A percentile compares a stretch with the other conserved stretches of the same genome.
Evolutionary conservation across 2,113 vertebrate genomes (phyloP).

Genomic region (Caloenas nicobarica): DNA sequence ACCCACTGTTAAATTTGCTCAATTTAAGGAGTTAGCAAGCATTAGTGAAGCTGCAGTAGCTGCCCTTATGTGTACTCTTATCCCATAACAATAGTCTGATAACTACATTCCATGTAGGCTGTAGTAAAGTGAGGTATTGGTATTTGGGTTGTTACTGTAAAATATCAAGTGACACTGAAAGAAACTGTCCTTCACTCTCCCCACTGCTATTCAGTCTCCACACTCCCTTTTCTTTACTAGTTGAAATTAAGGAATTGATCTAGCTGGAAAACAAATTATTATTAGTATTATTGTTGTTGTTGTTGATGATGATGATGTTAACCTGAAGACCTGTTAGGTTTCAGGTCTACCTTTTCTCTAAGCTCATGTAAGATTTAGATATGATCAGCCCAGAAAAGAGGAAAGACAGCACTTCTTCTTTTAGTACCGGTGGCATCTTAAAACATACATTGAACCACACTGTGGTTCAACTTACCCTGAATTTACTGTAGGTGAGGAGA

Average conservation of each 20-base stretch:
- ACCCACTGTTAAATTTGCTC: not conserved
- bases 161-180: not conserved
- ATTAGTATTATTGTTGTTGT: not conserved
- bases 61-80: not conserved
- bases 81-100: not conserved
- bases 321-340: not conserved
- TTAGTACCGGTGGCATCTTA: not conserved
- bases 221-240: not conserved
- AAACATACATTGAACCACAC: not conserved
- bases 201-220: not conserved
- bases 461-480: not conserved
- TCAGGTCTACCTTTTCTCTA: not conserved
- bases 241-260: not conserved
- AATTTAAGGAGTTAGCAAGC: not conserved
- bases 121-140: not conserved
- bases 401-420: not conserved
- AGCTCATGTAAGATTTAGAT: not conserved
- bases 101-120: not conserved
- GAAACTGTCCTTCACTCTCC: not conserved
- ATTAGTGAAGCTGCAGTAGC: not conserved
- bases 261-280: not conserved
- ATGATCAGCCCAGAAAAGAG: not conserved
- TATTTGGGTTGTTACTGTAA: not conserved
- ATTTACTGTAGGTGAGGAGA: not conserved
- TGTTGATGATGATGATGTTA: not conserved